phyloP scores from a whole-genome alignment of 2,113 vertebrate genomes.

The Gracilinanus agilis region DNA sequence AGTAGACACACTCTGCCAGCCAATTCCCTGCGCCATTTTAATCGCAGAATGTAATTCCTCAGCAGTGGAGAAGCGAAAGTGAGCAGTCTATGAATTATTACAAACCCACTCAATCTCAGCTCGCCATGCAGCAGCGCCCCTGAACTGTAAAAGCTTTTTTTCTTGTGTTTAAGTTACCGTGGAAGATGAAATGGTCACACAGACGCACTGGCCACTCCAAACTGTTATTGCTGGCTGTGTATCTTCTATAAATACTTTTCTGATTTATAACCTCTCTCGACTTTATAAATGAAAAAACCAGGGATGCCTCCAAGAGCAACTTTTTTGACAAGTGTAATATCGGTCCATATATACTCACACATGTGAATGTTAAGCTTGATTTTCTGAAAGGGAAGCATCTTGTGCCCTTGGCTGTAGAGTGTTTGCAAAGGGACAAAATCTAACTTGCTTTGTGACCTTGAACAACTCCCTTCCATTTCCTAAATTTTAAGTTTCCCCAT shows the following conservation, averaged over 20 bases:
- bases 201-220: constrained; percentile 80
- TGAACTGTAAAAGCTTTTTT: constrained; percentile 89
- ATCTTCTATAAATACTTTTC: constrained; percentile 89
- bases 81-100: constrained; percentile 94
- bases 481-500: background rate
- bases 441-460: background rate
- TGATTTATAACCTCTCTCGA: constrained; percentile 88
- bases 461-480: background rate
- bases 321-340: constrained; percentile 23
- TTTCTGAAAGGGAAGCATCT: background rate
- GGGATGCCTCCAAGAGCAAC: constrained; percentile 57
- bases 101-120: constrained; percentile 85
- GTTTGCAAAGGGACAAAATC: background rate
- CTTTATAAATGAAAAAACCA: constrained; percentile 86
- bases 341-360: constrained; percentile 8
- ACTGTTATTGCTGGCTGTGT: constrained; percentile 85
- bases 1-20: constrained; percentile 29
- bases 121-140: constrained; percentile 80
- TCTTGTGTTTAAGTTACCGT: constrained; percentile 96
- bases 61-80: constrained; percentile 88
- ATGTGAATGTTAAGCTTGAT: background rate
- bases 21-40: constrained; percentile 81
- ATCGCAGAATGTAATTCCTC: constrained; percentile 88
- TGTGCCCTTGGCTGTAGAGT: background rate
- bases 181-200: constrained; percentile 94